Evolutionary conservation across 2,113 vertebrate species (phyloP), one percentile per base, ranked within the genome.

Genomic region (Phaetusa simplex): DNA sequence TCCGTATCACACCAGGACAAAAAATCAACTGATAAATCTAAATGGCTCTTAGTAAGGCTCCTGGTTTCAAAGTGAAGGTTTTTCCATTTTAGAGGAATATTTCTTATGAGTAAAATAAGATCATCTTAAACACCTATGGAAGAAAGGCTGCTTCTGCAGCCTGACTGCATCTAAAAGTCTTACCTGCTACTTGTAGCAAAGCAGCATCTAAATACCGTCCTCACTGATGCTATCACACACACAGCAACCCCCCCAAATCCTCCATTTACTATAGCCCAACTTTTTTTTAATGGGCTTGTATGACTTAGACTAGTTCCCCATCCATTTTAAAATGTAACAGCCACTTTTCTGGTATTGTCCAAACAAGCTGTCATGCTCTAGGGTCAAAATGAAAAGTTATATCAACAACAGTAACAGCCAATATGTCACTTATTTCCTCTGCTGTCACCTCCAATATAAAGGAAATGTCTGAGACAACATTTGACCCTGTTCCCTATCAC

Each of bases 401-500:
- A 40, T 22, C 77, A 70, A 49, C 38, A 74, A 26, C 21, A 22
- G 18, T 12, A 69, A 55, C 47, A 71, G 70, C 10, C 55, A 53
- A 29, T 2, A 43, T 0, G 0, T 26, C 74, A 74, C 27, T 23
- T 10, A 18, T 38, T 90, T 77, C 55, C 66, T 76, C 67, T n/a
- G n/a, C 45, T 56, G 24, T 20, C 69, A 85, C 52, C 58, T 73
- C 88, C 82, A 62, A 38, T 1, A 6, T 71, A 58, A 76, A 88
- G 66, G 49, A 72, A 86, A 73, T 0, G 0, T 34, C 61, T 15
- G 13, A 90, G 69, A 64, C 22, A 72, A 40, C 13, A 53, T 22
- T 45, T 49, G 24, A 52, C 9, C 52, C 43, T 0, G 0, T 5
- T 74, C 38, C 47, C 22, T 16, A 32, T 0, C 43, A 43, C 64